Conservation (phyloP, 2,888 invertebrate genomes). For the Thumatha senex region DNA sequence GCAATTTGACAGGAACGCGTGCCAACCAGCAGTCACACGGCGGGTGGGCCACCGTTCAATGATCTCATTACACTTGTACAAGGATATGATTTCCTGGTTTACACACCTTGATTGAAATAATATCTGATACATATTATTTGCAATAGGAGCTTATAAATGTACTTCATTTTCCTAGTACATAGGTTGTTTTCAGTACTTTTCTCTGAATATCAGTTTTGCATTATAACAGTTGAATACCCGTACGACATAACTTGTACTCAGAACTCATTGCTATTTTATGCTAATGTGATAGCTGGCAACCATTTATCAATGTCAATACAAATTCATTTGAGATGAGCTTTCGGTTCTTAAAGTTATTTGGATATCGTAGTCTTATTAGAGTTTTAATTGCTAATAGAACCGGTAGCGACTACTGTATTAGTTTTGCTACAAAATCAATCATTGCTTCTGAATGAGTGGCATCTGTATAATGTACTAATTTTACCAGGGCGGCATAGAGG, state of each 20-base stretch:
- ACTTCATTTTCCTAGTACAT: not conserved
- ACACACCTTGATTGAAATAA: constrained; percentile 49
- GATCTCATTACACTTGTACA: constrained; percentile 50
- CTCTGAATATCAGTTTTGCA: constrained; percentile 1
- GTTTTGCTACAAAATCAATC: constrained; percentile 69
- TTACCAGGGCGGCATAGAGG: constrained; percentile 34
- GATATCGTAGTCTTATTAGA: constrained; percentile 33
- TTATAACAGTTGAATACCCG: constrained; percentile 11
- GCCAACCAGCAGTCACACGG: constrained; percentile 64
- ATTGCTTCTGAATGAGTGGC: constrained; percentile 54
- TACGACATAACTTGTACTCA: constrained; percentile 20
- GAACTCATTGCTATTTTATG: constrained; percentile 29
- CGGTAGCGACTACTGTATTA: constrained; percentile 71
- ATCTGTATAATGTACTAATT: constrained; percentile 49
- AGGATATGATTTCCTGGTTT: constrained; percentile 52
- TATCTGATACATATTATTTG: constrained; percentile 18
- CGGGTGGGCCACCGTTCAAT: constrained; percentile 65
- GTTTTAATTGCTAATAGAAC: constrained; percentile 44
- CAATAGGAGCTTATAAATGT: constrained; percentile 17
- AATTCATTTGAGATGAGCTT: constrained; percentile 29
- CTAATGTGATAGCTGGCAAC: constrained; percentile 33
- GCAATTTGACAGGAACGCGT: constrained; percentile 62
- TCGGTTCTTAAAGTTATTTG: constrained; percentile 18
- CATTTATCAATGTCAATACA: constrained; percentile 29
- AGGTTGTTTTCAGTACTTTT: not conserved